Conservation (phyloP, 2,888 invertebrate genomes). For the Belgica antarctica region DNA sequence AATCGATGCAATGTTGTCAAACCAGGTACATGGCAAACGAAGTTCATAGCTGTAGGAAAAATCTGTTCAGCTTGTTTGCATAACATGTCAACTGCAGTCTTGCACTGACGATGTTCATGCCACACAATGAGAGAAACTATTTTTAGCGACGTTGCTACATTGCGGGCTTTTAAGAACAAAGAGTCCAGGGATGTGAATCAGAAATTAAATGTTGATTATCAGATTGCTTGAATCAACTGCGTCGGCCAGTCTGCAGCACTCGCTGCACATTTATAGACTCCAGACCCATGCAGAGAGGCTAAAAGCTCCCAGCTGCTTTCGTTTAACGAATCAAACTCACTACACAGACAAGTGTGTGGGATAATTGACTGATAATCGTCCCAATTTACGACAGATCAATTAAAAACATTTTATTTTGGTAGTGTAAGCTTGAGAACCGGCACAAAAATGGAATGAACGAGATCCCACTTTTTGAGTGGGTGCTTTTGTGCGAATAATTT, state of each 20-base stretch:
- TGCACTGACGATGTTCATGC: no score
- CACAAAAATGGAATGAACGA: neutral
- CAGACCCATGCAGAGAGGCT: neutral
- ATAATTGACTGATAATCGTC: constrained; percentile 24
- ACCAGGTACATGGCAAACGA: no score
- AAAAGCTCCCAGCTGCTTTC: constrained; percentile 20
- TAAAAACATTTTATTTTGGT: constrained; percentile 3
- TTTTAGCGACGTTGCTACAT: neutral
- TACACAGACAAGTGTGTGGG: neutral
- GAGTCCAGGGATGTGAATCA: neutral
- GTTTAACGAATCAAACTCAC: neutral
- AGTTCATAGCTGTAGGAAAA: no score
- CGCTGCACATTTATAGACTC: no score
- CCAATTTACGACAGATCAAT: constrained; percentile 23
- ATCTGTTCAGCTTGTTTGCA: no score
- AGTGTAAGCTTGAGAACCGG: neutral
- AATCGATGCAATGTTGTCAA: neutral
- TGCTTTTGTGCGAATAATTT: neutral
- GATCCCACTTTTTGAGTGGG: neutral
- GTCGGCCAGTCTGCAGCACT: neutral
- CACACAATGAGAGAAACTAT: neutral
- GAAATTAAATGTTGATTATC: neutral
- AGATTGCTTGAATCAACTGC: neutral
- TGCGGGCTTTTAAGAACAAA: neutral
- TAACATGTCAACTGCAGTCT: no score